These are phyloP conservation scores for Drosophila recens DNA, from an alignment of 2,888 invertebrate species.

Conservation along the genomic window DNA sequence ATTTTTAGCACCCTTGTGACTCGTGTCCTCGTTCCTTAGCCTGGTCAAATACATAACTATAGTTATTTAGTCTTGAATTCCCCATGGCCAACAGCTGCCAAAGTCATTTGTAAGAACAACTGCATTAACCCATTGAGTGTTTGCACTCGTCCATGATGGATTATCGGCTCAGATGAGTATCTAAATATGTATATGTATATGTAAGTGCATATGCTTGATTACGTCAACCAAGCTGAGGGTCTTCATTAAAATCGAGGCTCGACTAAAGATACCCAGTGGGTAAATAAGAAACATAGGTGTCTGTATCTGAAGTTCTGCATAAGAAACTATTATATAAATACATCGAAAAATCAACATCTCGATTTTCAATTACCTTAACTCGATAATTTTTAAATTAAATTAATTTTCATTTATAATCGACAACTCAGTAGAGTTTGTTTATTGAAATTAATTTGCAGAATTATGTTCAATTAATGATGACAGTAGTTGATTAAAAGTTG, in stretches of 20 bases:
- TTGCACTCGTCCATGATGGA: constrained; percentile 12
- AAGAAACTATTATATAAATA: too few species aligned
- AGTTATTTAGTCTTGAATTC: constrained; percentile 15
- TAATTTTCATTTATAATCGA: too few species aligned
- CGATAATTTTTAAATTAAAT: too few species aligned
- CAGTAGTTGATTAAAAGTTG: too few species aligned
- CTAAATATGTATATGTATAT: background rate
- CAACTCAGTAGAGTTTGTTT: too few species aligned
- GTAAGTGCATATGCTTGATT: constrained; percentile 11
- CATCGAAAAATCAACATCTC: too few species aligned
- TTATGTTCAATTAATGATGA: too few species aligned
- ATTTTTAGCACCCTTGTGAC: constrained; percentile 28
- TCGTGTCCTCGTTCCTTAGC: constrained; percentile 21
- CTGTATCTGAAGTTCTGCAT: too few species aligned
- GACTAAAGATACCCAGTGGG: background rate
- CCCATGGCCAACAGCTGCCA: constrained; percentile 44
- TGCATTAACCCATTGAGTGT: constrained; percentile 9
- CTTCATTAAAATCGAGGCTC: background rate
- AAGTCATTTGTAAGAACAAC: constrained; percentile 32
- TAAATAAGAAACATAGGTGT: too few species aligned
- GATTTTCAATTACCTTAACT: too few species aligned
- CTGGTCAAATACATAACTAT: constrained; percentile 13
- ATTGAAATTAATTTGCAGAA: too few species aligned
- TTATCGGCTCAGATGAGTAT: constrained; percentile 7
- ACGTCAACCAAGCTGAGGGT: background rate